Base-by-base conservation (phyloP, 2,797 vertebrate species). In the Bradypodion pumilum region DNA sequence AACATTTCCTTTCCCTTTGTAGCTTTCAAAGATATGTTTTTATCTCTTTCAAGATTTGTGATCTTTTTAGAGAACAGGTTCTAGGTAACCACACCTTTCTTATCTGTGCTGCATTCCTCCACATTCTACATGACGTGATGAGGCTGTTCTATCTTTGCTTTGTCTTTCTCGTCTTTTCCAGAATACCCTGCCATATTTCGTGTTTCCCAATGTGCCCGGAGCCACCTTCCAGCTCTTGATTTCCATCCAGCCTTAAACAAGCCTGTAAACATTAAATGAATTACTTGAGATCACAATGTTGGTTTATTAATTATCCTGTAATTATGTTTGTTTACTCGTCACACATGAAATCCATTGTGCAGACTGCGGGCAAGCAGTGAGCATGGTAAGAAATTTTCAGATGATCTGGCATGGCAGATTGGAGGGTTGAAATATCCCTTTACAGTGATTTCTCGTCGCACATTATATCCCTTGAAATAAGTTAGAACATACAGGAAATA, bases 191-290 rank as follows among this genome's bases (percentile, higher is more conserved):
- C 89, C 91, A 91, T 84, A 85, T 86, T 94, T 89, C 42, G 72
- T 89, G 84, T 90, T 93, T 78, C 87, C 88, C 87, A 86, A 79
- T 93, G 83, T 92, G 87, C 86, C 91, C 90, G 87, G 85, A 83
- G 89, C 88, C 87, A 78, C 81, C 84, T 75, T 91, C 82, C 80
- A 86, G 86, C 91, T 91, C 88, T 89, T 59, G 91, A 93, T 91
- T 89, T 91, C 91, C 89, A 89, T 91, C 90, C 65, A 81, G 89
- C 89, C 82, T 92, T 80, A 93, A 89, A 83, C 83, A 90, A 40
- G 35, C 73, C 70, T 79, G 29, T 74, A 66, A 77, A 80, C 88
- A 85, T 90, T 89, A 85, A 90, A 90, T 90, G 89, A 93, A 91
- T 74, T 77, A 85, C 91, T 94, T 90, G 89, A 92, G 80, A 86